Base-by-base conservation (phyloP, 2,113 vertebrate genomes). In the Brachyistius frenatus region DNA sequence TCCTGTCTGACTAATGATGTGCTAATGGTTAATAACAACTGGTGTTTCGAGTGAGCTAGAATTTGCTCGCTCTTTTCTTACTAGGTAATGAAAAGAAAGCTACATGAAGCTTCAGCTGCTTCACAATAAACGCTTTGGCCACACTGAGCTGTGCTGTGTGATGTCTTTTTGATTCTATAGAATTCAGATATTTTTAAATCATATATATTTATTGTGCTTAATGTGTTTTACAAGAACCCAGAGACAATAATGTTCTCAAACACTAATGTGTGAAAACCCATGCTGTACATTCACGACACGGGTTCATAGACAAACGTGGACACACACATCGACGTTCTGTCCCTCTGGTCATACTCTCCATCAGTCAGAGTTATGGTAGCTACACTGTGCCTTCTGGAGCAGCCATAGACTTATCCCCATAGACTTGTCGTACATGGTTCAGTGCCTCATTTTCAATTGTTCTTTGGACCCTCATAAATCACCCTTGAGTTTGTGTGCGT, bases 361-460 rank as follows among this genome's bases (percentile, higher is more conserved):
- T 91, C 85, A 82, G 47, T 88, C 80, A 79, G 73, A 75, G 73
- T 85, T 85, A 87, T 80, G 60, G 82, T 56, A 71, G 78, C 73
- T 63, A 70, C 84, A 79, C 30, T 31, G 64, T 76, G 62, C 53
- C 73, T 89, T 76, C 66, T 5, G 50, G 68, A 89, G 73, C 58
- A 76, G 65, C 76, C 66, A 30, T 60, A 83, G 49, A 68, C 60
- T 66, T 79, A 63, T 89, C 89, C 86, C 84, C 70, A 78, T 55
- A 78, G 86, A 81, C 85, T 72, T 88, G 85, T 80, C 46, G 50
- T 87, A 88, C 81, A 89, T 82, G 89, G 84, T 76, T 88, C 88
- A 89, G 64, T 80, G 84, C 69, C 81, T 93, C 72, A 88, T 92
- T 92, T 91, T 89, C 89, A 67, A 80, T 90, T 93, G 86, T 91